Evolutionary conservation across 2,797 vertebrate species (phyloP), one percentile per base, ranked within the genome.

Genomic region (Basileuterus tristriatus): DNA sequence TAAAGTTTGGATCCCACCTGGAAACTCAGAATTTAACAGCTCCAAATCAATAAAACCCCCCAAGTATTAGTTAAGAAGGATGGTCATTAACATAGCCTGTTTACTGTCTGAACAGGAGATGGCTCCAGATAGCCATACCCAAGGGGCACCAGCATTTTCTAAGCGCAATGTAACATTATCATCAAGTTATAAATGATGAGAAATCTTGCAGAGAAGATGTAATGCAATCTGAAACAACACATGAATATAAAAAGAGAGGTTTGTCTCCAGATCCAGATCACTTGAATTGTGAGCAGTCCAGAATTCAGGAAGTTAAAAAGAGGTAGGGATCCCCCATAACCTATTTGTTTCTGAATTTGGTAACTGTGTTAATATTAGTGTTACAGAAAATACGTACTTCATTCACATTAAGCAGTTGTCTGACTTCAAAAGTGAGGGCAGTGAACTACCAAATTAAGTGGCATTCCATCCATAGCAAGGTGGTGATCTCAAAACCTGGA

Each of bases 21-120:
- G 24, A 50, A 76, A 76, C 14, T 68, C 39, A 41, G 29, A 89
- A 24, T 15, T 3, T 55, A 72, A n/a, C 4, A 59, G 32, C 11
- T 84, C 23, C 36, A 89, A 79, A 67, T 67, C 56, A 71, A 8
- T 39, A 82, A 78, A 21, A 2, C 5, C 7, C 6, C 3, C 4
- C 32, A 49, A 64, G 12, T 77, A 87, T 56, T 47, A 74, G 59
- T 76, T 89, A 85, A 69, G 18, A 82, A 34, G 20, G 29, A 37
- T 34, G 12, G 23, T 56, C 64, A 70, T 92, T 92, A 83, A 23
- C 29, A 70, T n/a, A 70, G 87, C 47, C 75, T 91, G 68, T 94
- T 93, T 96, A 89, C 96, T 91, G 29, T 83, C 93, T 96, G 95
- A 95, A 96, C 93, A 96, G 96, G 94, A 96, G 91, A 89, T 96